phyloP scores from a whole-genome alignment of 2,113 vertebrate species.

The Chaetura pelagica region DNA sequence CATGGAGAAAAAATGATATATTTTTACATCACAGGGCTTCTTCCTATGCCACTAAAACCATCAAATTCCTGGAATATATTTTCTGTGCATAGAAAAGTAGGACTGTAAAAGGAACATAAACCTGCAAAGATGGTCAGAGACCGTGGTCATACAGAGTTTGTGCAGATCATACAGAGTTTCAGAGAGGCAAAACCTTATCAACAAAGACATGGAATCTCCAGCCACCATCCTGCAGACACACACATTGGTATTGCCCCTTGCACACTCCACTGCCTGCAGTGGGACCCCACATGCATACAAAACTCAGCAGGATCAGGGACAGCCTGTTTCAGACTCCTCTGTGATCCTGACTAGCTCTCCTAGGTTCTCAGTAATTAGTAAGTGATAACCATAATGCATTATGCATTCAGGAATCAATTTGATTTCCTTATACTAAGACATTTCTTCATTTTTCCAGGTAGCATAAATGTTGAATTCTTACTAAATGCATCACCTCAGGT shows the following conservation, averaged over 20 bases:
- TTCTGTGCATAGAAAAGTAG: not conserved
- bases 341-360: not conserved
- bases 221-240: not conserved
- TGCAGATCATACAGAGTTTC: not conserved
- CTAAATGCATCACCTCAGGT: not conserved
- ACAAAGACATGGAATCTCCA: not conserved
- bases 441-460: not conserved
- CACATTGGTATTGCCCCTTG: not conserved
- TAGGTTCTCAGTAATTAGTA: not conserved
- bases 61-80: not conserved
- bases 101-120: not conserved
- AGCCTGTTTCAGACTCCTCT: not conserved
- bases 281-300: rapidly evolving
- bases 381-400: not conserved
- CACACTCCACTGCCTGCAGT: not conserved
- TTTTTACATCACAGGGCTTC: not conserved
- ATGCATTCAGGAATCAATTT: not conserved
- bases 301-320: not conserved
- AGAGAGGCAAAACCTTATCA: not conserved
- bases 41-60: not conserved
- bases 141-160: not conserved
- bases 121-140: not conserved
- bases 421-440: not conserved
- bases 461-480: not conserved
- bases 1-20: not conserved